These are phyloP conservation scores for Eulemur coronatus DNA, from an alignment of 2,797 vertebrate genomes.

Conservation along the genomic window DNA sequence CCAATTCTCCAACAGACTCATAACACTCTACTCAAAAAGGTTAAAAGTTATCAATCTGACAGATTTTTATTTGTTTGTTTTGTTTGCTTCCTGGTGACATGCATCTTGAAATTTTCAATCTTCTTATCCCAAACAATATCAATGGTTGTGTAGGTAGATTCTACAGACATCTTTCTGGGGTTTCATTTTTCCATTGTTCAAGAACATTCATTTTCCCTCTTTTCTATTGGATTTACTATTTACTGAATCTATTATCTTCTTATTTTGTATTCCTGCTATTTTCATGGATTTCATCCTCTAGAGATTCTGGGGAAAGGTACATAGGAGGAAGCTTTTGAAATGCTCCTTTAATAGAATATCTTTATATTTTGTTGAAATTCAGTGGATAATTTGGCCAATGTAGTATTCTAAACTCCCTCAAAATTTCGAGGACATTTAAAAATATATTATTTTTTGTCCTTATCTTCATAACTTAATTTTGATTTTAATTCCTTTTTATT, in stretches of 20 bases:
- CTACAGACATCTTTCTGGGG: neutral
- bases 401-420: neutral
- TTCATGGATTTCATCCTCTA: neutral
- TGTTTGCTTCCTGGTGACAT: neutral
- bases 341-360: neutral
- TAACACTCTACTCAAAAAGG: neutral
- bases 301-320: neutral
- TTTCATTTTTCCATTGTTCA: neutral
- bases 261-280: neutral
- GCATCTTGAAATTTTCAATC: neutral
- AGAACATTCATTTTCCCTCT: neutral
- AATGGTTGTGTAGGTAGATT: neutral
- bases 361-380: neutral
- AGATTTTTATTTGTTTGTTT: neutral
- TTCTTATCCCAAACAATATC: neutral
- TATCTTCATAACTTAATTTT: neutral
- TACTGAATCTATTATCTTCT: neutral
- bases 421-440: neutral
- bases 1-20: neutral
- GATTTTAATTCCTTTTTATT: neutral
- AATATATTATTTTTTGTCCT: neutral
- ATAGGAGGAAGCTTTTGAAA: neutral
- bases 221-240: neutral
- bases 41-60: neutral
- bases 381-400: neutral